Evolutionary conservation across 2,888 invertebrate genomes (phyloP), one percentile per base, ranked within the genome.

Genomic region (Eurytoma adleriae): DNA sequence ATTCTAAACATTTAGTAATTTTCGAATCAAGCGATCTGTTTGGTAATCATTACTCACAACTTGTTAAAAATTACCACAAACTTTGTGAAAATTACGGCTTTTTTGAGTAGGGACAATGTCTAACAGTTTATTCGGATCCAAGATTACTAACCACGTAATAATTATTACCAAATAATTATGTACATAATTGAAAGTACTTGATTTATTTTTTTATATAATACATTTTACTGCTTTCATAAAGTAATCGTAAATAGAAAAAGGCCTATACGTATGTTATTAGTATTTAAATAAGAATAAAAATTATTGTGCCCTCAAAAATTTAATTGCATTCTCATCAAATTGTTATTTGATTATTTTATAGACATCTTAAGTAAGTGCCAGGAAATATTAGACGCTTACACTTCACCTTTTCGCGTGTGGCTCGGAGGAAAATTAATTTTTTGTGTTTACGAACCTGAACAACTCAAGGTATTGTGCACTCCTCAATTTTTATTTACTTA

Each of bases 371-470:
- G 76, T 13, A 86, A 83, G 69, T 72, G 84, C 12, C 83, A 74
- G 56, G 79, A 82, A 64, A 66, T 86, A 18, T 30, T 84, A 67
- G 62, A 83, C 10, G 27, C 74, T 0, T 85, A 86, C 82, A 82
- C 85, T 57, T 86, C 86, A 5, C 86, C 86, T 5, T 84, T 84
- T 27, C 84, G 85, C 64, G 82, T 84, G 7, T 87, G 86, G 85
- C 71, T 86, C 10, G 86, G 84, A 20, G 79, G 70, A 48, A 83
- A 84, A 70, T 67, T 86, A 7, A 84, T 84, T 61, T 83, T 86
- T 24, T 84, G 67, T 0, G 76, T 84, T 12, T 83, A 81, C 62
- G 85, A 86, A 16, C 83, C 86, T 12, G 86, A 87, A 56, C 84
- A 86, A 48, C 54, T 86, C 48, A 87, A 87, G 85, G 86, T 87